Evolutionary conservation across 2,888 invertebrate species (phyloP), one percentile per base, ranked within the genome.

Genomic region (Protonemura montana): DNA sequence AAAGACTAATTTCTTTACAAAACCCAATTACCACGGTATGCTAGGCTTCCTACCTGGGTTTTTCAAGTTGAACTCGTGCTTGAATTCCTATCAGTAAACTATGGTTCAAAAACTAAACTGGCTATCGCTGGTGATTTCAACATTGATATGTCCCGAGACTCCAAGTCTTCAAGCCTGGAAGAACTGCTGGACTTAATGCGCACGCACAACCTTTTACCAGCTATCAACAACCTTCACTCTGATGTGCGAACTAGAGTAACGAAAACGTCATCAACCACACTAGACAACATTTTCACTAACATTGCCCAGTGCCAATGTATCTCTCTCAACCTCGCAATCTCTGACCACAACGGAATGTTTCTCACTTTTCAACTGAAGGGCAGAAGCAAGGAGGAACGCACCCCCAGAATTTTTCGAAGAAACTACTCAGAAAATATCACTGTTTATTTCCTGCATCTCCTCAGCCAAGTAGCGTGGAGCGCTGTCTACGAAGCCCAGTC

Each of bases 241-340:
- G 59, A 59, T 59, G 59, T 59, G 59, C 59, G 59, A 59, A 59
- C 78, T 26, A 78, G 78, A 78, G 27, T 78, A 28, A 28, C 78
- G 27, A 25, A 5, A 28, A 78, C 27, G 27, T 28, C 78, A 78
- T 26, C 27, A 78, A 78, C 78, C 27, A 78, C 29, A 13, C 1
- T 78, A 26, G 78, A 78, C 29, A 78, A 78, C 29, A 28, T 78
- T 26, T 78, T 78, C 16, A 78, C 78, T 28, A 78, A 78, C 26
- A 78, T 78, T 25, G 16, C 10, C 29, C 78, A 59, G 59, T 3
- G 59, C 59, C 59, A 1, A 59, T 59, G 59, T 59, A 13, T 59
- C 59, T 59, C 59, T 59, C 59, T 59, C 59, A 13, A 59, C 59
- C 59, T 59, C 13, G 59, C 3, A 59, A 59, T 59, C 10, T 35